Evolutionary conservation across 2,113 vertebrate species (phyloP), one percentile per base, ranked within the genome.

Genomic region (Corydoras sp.): DNA sequence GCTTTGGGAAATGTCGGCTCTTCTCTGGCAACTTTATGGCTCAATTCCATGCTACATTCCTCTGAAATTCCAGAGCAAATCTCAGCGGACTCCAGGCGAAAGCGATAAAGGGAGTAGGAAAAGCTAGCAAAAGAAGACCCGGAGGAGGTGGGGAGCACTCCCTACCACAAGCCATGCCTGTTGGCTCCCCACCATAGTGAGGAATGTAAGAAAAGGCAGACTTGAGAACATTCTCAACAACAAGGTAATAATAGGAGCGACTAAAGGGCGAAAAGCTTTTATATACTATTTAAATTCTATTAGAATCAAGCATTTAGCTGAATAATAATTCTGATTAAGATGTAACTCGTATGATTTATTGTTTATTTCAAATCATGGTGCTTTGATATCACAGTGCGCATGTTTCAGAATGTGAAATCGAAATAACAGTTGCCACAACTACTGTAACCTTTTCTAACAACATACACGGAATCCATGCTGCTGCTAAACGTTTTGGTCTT

Each of bases 1-100:
- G 68, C 18, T 15, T 10, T 62, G 29, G 15, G 18, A 59, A 62
- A 68, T 67, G 53, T 68, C 73, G 65, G 65, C 72, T 66, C 69
- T 62, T 72, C 74, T 64, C 51, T 69, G 76, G 70, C 68, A 69
- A 67, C 70, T 78, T 77, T 58, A 76, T 77, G 58, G 71, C 80
- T 68, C 83, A 83, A 84, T 86, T 82, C 78, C 78, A 68, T 7
- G 11, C 35, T 61, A 67, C 82, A 87, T 86, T 88, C 85, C 83
- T 78, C 69, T 76, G 69, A 69, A 85, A 85, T 81, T 83, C 81
- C 81, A 76, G 69, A 80, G 80, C 63, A 69, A 71, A 74, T 74
- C 77, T 80, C 70, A 10, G 62, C 10, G 54, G 77, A 71, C 35
- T 75, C 70, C 48, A n/a, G 55, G 68, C 74, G 24, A 50, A 15